These are phyloP conservation scores for Bombus difficillimus DNA, from an alignment of 1,140 invertebrate genomes.

Conservation along the genomic window DNA sequence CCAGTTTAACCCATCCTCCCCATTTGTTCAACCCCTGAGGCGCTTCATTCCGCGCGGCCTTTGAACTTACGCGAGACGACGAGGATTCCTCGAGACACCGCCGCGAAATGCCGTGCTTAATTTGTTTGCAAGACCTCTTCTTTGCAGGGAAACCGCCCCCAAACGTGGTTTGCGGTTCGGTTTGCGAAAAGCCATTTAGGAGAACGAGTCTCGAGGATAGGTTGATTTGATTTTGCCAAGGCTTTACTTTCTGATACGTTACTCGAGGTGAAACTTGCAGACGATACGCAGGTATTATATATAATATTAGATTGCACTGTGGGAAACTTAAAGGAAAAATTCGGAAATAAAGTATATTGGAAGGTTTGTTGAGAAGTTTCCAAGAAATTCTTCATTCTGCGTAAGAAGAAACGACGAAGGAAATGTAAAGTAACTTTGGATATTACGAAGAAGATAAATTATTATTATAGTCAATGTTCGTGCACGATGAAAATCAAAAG, in stretches of 20 bases:
- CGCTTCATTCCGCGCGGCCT: slow-evolving; percentile 41
- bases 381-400: not conserved
- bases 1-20: slow-evolving; percentile 38
- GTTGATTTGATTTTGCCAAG: too few species aligned
- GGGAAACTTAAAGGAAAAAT: not conserved
- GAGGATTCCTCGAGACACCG: slow-evolving; percentile 10
- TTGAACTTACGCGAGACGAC: slow-evolving; percentile 22
- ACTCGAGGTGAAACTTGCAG: not conserved
- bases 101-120: slow-evolving; percentile 26
- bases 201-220: not conserved
- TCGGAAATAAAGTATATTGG: not conserved
- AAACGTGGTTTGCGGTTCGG: slow-evolving; percentile 6
- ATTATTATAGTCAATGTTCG: not conserved
- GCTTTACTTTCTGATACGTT: not conserved
- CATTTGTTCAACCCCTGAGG: slow-evolving; percentile 14
- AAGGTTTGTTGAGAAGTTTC: not conserved
- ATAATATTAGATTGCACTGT: not conserved
- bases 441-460: not conserved
- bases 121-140: slow-evolving; percentile 23
- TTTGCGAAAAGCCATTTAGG: slow-evolving; percentile 5
- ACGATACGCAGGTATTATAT: not conserved
- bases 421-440: not conserved
- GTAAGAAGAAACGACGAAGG: not conserved
- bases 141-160: not conserved
- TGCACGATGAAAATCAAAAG: not conserved